Percentiles rank a stretch among this genome's conserved stretches.
These are phyloP conservation scores for Ganaspis brasiliensis DNA, from an alignment of 2,888 invertebrate species.

Conservation along the genomic window DNA sequence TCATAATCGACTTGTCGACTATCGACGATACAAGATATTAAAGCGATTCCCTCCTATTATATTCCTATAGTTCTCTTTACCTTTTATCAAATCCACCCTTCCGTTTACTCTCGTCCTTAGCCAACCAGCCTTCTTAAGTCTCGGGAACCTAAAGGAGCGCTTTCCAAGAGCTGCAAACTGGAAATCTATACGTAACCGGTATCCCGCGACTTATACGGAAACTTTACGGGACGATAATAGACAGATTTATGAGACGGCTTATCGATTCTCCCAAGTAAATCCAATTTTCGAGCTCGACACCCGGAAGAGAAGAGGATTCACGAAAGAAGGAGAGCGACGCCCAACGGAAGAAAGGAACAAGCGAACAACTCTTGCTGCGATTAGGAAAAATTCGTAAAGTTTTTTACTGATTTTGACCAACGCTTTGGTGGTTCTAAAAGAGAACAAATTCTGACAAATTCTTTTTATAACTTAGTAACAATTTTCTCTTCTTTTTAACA, in stretches of 20 bases:
- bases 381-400: background rate
- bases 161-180: conserved; percentile 56
- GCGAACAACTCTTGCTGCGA: conserved; percentile 31
- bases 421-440: too few species aligned
- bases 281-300: conserved; percentile 75
- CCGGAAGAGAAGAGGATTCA: conserved; percentile 58
- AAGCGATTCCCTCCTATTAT: conserved; percentile 28
- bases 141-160: conserved; percentile 45
- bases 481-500: too few species aligned
- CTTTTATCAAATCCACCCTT: conserved; percentile 19
- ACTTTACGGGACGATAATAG: conserved; percentile 74
- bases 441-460: too few species aligned
- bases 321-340: conserved; percentile 48
- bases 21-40: conserved; percentile 42
- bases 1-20: conserved; percentile 33
- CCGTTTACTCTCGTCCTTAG: background rate
- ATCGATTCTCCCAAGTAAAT: conserved; percentile 76
- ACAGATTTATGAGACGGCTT: conserved; percentile 77
- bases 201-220: conserved; percentile 67
- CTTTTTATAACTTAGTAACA: too few species aligned
- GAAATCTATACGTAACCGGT: conserved; percentile 62
- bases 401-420: background rate
- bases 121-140: conserved; percentile 37
- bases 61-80: conserved; percentile 31
- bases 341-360: conserved; percentile 33